Evolutionary conservation across 2,888 invertebrate species (phyloP).

Genomic region (Aphrophora alni): DNA sequence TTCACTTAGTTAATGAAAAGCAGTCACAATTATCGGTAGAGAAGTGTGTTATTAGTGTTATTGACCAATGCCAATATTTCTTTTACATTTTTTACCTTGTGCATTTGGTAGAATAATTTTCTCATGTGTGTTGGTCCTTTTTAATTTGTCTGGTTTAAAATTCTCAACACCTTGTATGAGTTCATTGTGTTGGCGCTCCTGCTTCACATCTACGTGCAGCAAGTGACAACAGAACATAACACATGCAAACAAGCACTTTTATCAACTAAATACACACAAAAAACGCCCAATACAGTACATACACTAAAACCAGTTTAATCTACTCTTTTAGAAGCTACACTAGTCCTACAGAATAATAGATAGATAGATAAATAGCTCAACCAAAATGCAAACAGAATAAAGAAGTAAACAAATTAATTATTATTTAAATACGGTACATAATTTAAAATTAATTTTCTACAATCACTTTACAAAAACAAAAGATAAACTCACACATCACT

Average conservation of each 20-base stretch:
- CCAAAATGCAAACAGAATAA: background rate
- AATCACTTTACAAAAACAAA: too few relatives aligned
- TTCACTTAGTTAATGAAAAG: too few relatives aligned
- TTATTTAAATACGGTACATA: background rate
- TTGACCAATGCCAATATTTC: background rate
- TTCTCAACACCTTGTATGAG: slow-evolving; percentile 78
- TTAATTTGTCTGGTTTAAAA: slow-evolving; percentile 77
- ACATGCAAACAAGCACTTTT: slow-evolving; percentile 19
- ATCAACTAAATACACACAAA: background rate
- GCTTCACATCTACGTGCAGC: slow-evolving; percentile 46
- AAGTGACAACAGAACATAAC: slow-evolving; percentile 10
- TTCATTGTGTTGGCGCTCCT: slow-evolving; percentile 75
- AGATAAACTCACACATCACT: too few relatives aligned
- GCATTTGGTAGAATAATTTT: slow-evolving; percentile 85
- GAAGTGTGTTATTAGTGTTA: too few relatives aligned
- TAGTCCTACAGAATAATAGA: background rate
- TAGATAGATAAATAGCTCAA: background rate
- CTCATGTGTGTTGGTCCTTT: slow-evolving; percentile 80
- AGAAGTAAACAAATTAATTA: background rate
- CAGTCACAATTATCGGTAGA: too few relatives aligned
- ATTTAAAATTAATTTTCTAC: too few relatives aligned
- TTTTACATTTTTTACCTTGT: slow-evolving; percentile 68
- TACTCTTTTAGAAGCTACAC: background rate
- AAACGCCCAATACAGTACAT: background rate
- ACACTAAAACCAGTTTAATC: background rate